These are phyloP conservation scores for Cervus canadensis DNA, from an alignment of 2,113 vertebrate species.

Conservation along the genomic window DNA sequence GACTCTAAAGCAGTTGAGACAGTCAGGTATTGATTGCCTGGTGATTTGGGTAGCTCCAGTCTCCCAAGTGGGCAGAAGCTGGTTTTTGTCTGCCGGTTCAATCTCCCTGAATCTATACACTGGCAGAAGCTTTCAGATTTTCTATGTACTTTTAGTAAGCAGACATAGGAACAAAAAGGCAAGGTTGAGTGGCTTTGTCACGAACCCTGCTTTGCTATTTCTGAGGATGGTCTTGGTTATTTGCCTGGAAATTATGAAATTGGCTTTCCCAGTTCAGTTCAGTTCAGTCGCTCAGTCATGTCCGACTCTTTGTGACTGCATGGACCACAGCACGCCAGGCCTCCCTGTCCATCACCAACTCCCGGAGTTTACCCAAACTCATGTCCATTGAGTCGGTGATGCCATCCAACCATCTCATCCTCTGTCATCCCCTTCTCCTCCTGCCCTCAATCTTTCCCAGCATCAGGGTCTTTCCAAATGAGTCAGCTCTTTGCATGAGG, in stretches of 20 bases:
- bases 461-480: not conserved
- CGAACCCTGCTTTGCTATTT: not conserved
- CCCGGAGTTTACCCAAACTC: not conserved
- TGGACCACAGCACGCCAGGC: not conserved
- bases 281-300: not conserved
- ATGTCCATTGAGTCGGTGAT: not conserved
- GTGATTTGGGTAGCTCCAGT: not conserved
- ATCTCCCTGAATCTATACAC: not conserved
- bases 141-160: not conserved
- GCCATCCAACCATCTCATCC: not conserved
- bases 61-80: not conserved
- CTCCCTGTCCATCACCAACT: not conserved
- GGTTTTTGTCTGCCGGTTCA: not conserved
- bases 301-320: fast-evolving
- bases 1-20: not conserved
- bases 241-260: slow-evolving; percentile 27
- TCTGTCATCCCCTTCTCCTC: not conserved
- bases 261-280: not conserved
- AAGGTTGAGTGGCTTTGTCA: not conserved
- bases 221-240: not conserved
- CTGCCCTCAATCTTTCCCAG: not conserved
- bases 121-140: not conserved
- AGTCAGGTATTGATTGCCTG: not conserved
- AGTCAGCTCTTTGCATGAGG: not conserved
- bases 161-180: not conserved